Evolutionary conservation across 2,113 vertebrate genomes (phyloP).

Genomic region (Hippocampus zosterae): DNA sequence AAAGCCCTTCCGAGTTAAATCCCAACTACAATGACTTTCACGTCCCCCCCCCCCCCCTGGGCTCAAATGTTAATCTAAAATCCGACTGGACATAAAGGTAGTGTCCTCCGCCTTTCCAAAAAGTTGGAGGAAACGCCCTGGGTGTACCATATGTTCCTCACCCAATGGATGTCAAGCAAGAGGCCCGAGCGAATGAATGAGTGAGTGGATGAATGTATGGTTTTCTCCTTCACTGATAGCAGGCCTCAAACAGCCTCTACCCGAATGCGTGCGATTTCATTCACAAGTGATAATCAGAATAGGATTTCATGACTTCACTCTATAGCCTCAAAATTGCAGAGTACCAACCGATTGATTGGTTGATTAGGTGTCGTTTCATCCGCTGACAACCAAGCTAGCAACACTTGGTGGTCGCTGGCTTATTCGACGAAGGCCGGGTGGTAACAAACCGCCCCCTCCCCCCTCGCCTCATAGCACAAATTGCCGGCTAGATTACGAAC

Average conservation of each 20-base stretch:
- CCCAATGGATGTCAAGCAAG: background rate
- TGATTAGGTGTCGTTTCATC: background rate
- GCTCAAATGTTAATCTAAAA: background rate
- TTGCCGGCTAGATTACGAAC: constrained; percentile 41
- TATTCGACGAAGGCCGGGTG: constrained; percentile 6
- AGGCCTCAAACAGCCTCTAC: background rate
- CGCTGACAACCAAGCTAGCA: background rate
- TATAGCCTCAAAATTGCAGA: background rate
- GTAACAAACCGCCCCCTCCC: constrained; percentile 11
- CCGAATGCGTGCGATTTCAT: background rate
- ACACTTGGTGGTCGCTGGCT: constrained; percentile 6
- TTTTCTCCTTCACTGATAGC: constrained; percentile 14
- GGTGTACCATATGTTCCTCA: constrained; percentile 3
- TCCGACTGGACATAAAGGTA: background rate
- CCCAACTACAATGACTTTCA: background rate
- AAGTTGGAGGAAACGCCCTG: background rate
- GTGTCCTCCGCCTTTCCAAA: background rate
- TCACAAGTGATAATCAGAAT: background rate
- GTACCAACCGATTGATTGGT: background rate
- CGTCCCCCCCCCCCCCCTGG: no score
- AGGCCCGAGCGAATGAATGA: constrained; percentile 4
- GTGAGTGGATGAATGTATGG: background rate
- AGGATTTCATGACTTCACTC: no score
- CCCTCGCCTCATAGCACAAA: constrained; percentile 13
- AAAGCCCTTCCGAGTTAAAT: background rate